phyloP scores from a whole-genome alignment of 2,888 invertebrate genomes.

The Sesia bembeciformis region DNA sequence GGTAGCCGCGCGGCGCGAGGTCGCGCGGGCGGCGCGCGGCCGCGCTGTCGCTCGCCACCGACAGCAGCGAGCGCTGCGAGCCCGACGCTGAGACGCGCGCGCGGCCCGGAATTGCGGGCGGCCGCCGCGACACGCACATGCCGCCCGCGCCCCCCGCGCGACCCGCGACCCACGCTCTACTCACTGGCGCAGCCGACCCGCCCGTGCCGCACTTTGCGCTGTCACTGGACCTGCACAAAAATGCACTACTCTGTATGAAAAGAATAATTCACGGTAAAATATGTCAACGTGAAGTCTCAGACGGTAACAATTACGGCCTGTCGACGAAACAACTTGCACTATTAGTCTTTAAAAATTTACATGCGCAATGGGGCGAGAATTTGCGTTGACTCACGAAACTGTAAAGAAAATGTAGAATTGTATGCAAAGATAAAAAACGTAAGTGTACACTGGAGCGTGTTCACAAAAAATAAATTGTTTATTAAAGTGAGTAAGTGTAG shows the following conservation, averaged over 20 bases:
- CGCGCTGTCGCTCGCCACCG: constrained; percentile 69
- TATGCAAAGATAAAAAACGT: too few relatives aligned
- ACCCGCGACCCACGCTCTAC: constrained; percentile 35
- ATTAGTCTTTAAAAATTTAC: too few relatives aligned
- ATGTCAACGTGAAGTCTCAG: too few relatives aligned
- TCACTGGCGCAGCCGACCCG: constrained; percentile 74
- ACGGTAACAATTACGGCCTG: too few relatives aligned
- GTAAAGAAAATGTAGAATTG: too few relatives aligned
- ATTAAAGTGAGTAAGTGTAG: too few relatives aligned
- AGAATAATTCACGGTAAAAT: too few relatives aligned
- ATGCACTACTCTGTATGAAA: neutral
- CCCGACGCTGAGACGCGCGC: constrained; percentile 35
- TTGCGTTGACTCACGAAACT: too few relatives aligned
- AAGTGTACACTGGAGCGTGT: too few relatives aligned
- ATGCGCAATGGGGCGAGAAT: too few relatives aligned
- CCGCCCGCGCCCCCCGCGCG: constrained; percentile 26
- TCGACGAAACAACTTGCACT: too few relatives aligned
- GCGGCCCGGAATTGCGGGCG: constrained; percentile 39
- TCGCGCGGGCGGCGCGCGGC: constrained; percentile 60
- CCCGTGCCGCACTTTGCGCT: constrained; percentile 73
- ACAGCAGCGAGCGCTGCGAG: constrained; percentile 67
- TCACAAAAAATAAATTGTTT: too few relatives aligned
- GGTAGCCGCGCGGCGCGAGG: constrained; percentile 50
- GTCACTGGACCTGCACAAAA: constrained; percentile 75
- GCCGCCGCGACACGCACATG: constrained; percentile 34